Conservation (phyloP, 2,888 invertebrate genomes). For the Philonicus albiceps region DNA sequence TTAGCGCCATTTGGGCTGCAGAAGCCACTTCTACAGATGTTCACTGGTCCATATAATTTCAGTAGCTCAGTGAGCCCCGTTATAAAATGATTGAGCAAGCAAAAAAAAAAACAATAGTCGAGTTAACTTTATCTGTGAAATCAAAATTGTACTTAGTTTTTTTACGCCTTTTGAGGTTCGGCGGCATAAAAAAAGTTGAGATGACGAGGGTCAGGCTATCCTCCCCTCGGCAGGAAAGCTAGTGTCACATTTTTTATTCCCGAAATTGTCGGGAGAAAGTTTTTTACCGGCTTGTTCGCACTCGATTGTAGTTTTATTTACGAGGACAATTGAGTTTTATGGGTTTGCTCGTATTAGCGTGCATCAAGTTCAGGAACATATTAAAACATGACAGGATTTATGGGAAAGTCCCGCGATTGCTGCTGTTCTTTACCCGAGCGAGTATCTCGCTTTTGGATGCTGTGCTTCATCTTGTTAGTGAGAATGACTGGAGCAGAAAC, state of each 20-base stretch:
- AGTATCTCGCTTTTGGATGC: constrained; percentile 5
- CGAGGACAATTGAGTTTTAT: constrained; percentile 49
- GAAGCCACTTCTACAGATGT: background rate
- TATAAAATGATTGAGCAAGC: background rate
- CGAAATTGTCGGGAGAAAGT: constrained; percentile 4
- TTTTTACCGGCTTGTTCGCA: constrained; percentile 44
- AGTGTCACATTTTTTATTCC: constrained; percentile 32
- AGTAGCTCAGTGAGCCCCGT: background rate
- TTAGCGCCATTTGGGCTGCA: background rate
- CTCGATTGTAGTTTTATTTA: constrained; percentile 50
- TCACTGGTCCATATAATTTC: background rate
- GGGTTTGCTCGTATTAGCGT: constrained; percentile 38
- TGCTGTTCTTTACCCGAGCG: constrained; percentile 1
- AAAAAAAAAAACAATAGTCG: constrained; percentile 15
- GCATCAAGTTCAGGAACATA: constrained; percentile 40
- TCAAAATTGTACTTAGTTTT: constrained; percentile 40
- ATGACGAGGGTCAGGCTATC: constrained; percentile 9
- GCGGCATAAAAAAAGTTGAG: background rate
- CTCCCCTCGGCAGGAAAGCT: constrained; percentile 11
- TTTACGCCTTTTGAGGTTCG: background rate
- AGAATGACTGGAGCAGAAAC: background rate
- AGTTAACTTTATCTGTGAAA: constrained; percentile 48
- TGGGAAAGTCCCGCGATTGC: constrained; percentile 42
- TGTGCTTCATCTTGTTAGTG: constrained; percentile 44
- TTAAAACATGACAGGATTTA: constrained; percentile 48